phyloP scores from a whole-genome alignment of 2,113 vertebrate genomes.

The Motacilla tschutschensis region DNA sequence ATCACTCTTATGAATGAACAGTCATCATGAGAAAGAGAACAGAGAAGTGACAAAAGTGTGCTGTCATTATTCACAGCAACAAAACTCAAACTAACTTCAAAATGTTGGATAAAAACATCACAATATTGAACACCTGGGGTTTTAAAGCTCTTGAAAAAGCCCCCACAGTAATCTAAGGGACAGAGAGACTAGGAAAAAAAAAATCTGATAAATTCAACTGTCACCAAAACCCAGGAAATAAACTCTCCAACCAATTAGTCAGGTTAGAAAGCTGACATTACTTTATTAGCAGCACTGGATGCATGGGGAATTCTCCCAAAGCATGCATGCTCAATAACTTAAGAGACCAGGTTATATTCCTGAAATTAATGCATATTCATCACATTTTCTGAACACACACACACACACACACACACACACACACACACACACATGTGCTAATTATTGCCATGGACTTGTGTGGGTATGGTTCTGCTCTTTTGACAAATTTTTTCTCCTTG shows the following conservation, averaged over 20 bases:
- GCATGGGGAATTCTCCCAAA: not conserved
- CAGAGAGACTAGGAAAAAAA: not conserved
- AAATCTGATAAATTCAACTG: not conserved
- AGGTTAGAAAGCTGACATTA: not conserved
- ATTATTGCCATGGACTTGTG: not conserved
- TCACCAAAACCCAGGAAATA: not conserved
- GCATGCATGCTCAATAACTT: not conserved
- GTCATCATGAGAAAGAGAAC: not conserved
- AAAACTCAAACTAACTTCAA: not conserved
- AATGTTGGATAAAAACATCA: not conserved
- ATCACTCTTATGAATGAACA: not conserved
- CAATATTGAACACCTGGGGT: not conserved
- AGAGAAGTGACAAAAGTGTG: not conserved
- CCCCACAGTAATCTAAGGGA: not conserved
- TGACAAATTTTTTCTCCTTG: not conserved
- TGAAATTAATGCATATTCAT: not conserved
- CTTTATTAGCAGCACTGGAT: not conserved
- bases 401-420: too few species aligned
- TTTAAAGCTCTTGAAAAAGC: not conserved
- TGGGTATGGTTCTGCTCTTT: not conserved
- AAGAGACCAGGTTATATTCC: not conserved
- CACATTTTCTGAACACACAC: not conserved
- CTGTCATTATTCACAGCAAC: not conserved
- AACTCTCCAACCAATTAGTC: not conserved
- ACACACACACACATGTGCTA: not conserved